These are phyloP conservation scores for Rhincodon typus DNA, from an alignment of 2,797 vertebrate genomes.

Conservation along the genomic window DNA sequence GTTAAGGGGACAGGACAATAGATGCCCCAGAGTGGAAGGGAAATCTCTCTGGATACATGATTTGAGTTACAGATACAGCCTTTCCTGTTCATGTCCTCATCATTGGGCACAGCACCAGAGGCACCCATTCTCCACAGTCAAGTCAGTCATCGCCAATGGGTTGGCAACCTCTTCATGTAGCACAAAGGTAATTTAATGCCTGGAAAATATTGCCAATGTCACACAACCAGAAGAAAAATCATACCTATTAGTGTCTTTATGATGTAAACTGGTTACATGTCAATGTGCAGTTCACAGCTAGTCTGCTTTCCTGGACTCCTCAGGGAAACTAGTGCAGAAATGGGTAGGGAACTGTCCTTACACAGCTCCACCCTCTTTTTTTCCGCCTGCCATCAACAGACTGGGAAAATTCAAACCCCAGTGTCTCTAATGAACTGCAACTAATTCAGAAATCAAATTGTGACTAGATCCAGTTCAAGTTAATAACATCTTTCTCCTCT, in stretches of 20 bases:
- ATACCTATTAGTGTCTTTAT: not conserved
- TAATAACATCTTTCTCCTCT: not conserved
- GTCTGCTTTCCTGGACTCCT: not conserved
- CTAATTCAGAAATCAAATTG: not conserved
- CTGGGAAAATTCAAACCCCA: not conserved
- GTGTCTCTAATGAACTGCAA: not conserved
- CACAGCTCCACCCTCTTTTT: not conserved
- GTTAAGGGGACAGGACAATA: not conserved
- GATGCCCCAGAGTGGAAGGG: not conserved
- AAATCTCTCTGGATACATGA: not conserved
- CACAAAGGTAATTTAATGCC: too few relatives aligned
- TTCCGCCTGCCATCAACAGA: too few relatives aligned
- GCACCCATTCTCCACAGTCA: not conserved
- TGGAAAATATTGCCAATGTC: too few relatives aligned
- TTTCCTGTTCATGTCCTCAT: not conserved
- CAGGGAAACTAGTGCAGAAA: not conserved
- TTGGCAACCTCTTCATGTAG: too few relatives aligned
- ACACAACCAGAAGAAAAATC: not conserved
- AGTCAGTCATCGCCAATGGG: too few relatives aligned
- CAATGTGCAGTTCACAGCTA: not conserved
- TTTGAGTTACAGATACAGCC: not conserved
- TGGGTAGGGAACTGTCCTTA: not conserved
- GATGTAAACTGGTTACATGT: not conserved
- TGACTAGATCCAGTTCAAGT: not conserved
- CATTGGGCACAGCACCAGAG: not conserved